Evolutionary conservation across 2,888 invertebrate species (phyloP).

Genomic region (Dasypolia templi): DNA sequence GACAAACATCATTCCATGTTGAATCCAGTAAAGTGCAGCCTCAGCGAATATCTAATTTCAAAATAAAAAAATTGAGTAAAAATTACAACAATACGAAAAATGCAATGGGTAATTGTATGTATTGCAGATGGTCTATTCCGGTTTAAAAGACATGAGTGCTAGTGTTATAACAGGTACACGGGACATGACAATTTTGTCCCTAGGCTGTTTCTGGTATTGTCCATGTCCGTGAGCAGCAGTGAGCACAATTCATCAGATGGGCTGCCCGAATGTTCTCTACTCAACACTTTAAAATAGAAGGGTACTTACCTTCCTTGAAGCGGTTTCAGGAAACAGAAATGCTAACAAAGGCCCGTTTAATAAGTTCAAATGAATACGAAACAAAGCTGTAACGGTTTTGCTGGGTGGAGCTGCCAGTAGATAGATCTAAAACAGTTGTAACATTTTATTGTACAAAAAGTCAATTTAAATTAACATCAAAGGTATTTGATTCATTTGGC

Average conservation of each 20-base stretch:
- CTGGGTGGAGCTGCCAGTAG: conserved; percentile 96
- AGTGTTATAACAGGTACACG: neutral
- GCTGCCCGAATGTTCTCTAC: neutral
- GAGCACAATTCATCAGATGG: neutral
- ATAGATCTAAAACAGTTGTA: conserved; percentile 93
- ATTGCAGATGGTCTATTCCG: neutral
- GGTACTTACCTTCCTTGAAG: conserved; percentile 94
- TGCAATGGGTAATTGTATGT: neutral
- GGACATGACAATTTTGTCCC: neutral
- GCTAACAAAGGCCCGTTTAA: conserved; percentile 98
- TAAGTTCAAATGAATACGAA: conserved; percentile 97
- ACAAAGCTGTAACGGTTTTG: conserved; percentile 94
- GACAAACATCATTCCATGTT: conserved; percentile 98
- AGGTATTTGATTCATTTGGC: neutral
- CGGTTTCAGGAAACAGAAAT: conserved; percentile 98
- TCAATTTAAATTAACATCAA: neutral
- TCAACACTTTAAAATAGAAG: neutral
- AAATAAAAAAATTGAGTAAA: conserved; percentile 16
- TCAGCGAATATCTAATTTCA: conserved; percentile 95
- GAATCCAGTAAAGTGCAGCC: conserved; percentile 98
- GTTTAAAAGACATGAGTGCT: neutral
- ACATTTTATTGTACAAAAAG: conserved; percentile 1
- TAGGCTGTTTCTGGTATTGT: neutral
- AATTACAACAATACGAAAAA: neutral
- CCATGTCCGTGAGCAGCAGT: conserved; percentile 1